Percentiles rank a stretch among this genome's conserved stretches.
Evolutionary conservation across 2,113 vertebrate genomes (phyloP).

Genomic region (Protobothrops flavoviridis): DNA sequence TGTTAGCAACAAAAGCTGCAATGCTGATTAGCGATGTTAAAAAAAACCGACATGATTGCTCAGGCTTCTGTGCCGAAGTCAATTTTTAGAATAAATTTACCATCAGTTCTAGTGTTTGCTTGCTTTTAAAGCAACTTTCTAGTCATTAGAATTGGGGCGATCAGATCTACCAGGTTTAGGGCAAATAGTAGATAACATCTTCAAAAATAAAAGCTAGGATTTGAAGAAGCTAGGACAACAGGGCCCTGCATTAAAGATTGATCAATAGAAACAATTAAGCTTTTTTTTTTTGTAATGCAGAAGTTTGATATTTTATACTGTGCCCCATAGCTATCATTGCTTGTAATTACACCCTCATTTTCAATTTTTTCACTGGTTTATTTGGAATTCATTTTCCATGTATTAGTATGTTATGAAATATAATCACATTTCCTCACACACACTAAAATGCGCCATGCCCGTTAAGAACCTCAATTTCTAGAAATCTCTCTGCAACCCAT

Average conservation of each 20-base stretch:
- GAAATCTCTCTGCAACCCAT: neutral
- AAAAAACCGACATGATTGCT: neutral
- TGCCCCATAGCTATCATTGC: neutral
- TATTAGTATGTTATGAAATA: neutral
- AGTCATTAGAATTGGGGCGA: neutral
- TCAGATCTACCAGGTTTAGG: neutral
- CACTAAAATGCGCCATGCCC: neutral
- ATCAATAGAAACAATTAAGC: neutral
- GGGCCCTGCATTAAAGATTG: neutral
- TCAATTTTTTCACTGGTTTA: neutral
- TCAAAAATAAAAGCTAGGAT: neutral
- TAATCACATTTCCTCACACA: neutral
- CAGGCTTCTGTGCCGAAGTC: no score
- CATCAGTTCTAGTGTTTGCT: neutral
- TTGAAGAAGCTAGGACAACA: neutral
- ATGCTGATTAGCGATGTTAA: neutral
- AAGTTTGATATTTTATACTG: slow-evolving; percentile 3
- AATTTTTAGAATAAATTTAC: neutral
- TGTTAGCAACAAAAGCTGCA: neutral
- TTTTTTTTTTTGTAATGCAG: neutral
- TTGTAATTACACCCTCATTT: neutral
- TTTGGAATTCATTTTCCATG: neutral
- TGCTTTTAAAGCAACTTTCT: neutral
- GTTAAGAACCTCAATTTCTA: neutral
- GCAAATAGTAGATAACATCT: neutral